Evolutionary conservation across 1,140 invertebrate genomes (phyloP), one percentile per base, ranked within the genome.

Genomic region (Acromyrmex charruanus): DNA sequence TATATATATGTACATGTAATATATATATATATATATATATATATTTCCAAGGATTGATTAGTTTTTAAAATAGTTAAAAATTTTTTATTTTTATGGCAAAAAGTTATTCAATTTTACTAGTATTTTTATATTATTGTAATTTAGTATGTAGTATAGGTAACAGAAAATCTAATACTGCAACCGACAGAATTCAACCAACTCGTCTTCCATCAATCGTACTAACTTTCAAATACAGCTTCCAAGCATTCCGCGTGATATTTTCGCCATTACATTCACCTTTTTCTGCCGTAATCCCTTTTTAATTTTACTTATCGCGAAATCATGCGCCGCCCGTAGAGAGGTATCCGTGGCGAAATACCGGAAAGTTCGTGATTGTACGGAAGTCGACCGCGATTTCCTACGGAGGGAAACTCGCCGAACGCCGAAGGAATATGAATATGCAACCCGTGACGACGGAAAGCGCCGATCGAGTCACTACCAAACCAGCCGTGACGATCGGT

Each of bases 251-350:
- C 35, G 35, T 7, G 51, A 81, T 53, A 49, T 63, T 84, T 74
- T 75, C 25, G 39, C 14, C 68, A 61, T 25, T 58, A 35, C 18
- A 49, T 31, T 81, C 35, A 10, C n/a, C 21, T 59, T 58, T 44
- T 21, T 81, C 21, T 10, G 7, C 7, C 53, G 31, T 12, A 16
- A 72, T 63, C 21, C 25, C 58, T 80, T 61, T 80, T 55, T 77
- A 44, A 77, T 77, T 53, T n/a, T 87, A 51, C 85, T 85, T 55
- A 71, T 75, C 66, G 12, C 49, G 49, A 65, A 86, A 80, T 75
- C 51, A 87, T 90, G 61, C 68, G 58, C 71, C 81, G 39, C 21
- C 53, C 89, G 21, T 87, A 90, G 89, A 77, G 25, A 90, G 53
- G 31, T 9, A 44, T 7, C 7, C 44, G 9, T 59, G 86, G 80